Evolutionary conservation across 2,888 invertebrate species (phyloP), one percentile per base, ranked within the genome.

Genomic region (Drosophila mimica): DNA sequence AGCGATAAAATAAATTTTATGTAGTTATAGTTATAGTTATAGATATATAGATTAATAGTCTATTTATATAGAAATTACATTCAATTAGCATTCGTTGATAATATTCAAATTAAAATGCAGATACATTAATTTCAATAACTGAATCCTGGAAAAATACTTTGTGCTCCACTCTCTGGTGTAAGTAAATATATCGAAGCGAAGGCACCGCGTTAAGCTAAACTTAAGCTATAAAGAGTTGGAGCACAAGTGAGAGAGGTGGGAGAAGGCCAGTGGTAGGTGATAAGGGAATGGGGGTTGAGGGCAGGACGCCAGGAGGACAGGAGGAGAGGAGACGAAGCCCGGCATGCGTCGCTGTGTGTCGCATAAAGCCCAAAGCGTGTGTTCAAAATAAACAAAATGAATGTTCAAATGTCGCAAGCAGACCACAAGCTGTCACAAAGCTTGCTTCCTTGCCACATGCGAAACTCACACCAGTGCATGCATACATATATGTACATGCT

Each of bases 381-480:
- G 78, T 75, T 73, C 70, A 74, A 86, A 90, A 88, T 88, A 86
- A 90, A 88, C 72, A 82, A 84, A 90, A 88, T 78, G 79, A 82
- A 90, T 90, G 91, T 82, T 91, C 84, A 91, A 83, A 85, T 90
- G 90, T 90, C 91, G 79, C 75, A 49, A 77, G 88, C 91, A 91
- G 90, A 91, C 90, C 90, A 88, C 91, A 90, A 89, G 89, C 84
- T 90, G 91, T 90, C 90, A 88, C 81, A 88, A 83, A 79, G 81
- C 73, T 46, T 46, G 74, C 65, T 79, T 70, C 70, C 76, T 74
- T 79, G 79, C 60, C 69, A 83, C 74, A 76, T 69, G 66, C 68
- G 54, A 61, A 28, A 34, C 15, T 34, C 43, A 20, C 20, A 46
- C 54, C 11, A 43, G 11, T n/a, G 9, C 40, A 61, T 54, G 43